A percentile compares a stretch with the other conserved stretches of the same genome.
These are phyloP conservation scores for Ciona savignyi DNA, from an alignment of 23 tunicate species.

Conservation along the genomic window DNA sequence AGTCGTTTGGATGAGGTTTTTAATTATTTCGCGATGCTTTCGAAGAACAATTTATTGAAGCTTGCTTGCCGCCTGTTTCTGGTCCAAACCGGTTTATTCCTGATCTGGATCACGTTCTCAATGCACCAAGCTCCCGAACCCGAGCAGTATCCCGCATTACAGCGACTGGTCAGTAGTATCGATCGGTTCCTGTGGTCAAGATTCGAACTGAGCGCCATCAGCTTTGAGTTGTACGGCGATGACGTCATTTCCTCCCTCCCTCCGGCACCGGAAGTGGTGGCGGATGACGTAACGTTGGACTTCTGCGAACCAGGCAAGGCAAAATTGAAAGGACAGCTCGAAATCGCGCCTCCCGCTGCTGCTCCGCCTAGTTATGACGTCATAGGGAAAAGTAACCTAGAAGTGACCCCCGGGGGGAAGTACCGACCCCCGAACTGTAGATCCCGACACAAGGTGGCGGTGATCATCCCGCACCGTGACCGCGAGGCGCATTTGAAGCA, in stretches of 20 bases:
- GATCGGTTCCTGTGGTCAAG: constrained; percentile 46
- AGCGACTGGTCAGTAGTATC: constrained; percentile 23
- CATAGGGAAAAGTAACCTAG: not conserved
- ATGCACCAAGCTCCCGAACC: not conserved
- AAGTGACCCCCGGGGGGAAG: constrained; percentile 2
- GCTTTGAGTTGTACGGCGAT: not conserved
- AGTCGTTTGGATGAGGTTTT: too few relatives aligned
- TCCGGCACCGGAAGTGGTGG: not conserved
- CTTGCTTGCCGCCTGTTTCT: not conserved
- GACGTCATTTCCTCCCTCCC: not conserved
- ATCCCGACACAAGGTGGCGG: constrained; percentile 41
- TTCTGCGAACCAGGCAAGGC: constrained; percentile 17
- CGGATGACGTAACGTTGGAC: constrained; percentile 2
- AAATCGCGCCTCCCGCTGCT: not conserved
- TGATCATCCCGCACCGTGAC: constrained; percentile 45
- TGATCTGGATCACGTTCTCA: not conserved
- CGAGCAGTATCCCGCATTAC: constrained; percentile 22
- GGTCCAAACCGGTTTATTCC: not conserved
- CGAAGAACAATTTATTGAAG: not conserved
- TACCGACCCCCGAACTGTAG: constrained; percentile 29
- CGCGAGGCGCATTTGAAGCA: constrained; percentile 24
- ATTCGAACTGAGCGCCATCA: constrained; percentile 12
- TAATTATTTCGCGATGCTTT: too few relatives aligned
- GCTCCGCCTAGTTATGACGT: not conserved
- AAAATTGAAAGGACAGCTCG: constrained; percentile 5